Evolutionary conservation across 2,888 invertebrate genomes (phyloP).

Genomic region (Tenodera sinensis): DNA sequence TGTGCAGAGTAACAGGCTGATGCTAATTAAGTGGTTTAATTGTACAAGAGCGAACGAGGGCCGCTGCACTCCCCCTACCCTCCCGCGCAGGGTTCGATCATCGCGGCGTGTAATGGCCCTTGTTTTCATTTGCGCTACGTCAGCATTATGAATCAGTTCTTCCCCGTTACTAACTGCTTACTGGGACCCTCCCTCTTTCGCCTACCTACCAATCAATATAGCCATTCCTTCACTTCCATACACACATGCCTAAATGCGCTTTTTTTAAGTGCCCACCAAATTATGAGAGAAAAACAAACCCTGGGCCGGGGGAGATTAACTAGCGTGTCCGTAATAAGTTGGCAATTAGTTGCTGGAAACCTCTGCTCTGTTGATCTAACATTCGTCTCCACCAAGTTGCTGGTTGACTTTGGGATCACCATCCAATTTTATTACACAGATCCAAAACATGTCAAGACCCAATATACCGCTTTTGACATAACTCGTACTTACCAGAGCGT

Average conservation of each 20-base stretch:
- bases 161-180: neutral
- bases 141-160: constrained; percentile 7
- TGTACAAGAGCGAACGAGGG: neutral
- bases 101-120: neutral
- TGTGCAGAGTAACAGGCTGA: neutral
- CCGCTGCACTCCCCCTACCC: neutral
- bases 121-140: constrained; percentile 19
- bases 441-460: too few species aligned
- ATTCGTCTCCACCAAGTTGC: neutral
- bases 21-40: constrained; percentile 27
- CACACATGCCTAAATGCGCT: neutral
- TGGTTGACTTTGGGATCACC: neutral
- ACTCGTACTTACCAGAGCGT: too few species aligned
- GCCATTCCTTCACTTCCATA: neutral
- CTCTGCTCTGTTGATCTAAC: neutral
- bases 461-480: too few species aligned
- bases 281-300: neutral
- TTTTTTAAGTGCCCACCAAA: neutral
- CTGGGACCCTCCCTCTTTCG: neutral
- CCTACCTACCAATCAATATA: neutral
- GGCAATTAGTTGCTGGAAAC: neutral
- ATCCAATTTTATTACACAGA: too few species aligned
- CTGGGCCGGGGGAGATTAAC: neutral
- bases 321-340: neutral
- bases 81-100: neutral